Evolutionary conservation across 2,888 invertebrate species (phyloP).

Genomic region (Myopa tessellatipennis): DNA sequence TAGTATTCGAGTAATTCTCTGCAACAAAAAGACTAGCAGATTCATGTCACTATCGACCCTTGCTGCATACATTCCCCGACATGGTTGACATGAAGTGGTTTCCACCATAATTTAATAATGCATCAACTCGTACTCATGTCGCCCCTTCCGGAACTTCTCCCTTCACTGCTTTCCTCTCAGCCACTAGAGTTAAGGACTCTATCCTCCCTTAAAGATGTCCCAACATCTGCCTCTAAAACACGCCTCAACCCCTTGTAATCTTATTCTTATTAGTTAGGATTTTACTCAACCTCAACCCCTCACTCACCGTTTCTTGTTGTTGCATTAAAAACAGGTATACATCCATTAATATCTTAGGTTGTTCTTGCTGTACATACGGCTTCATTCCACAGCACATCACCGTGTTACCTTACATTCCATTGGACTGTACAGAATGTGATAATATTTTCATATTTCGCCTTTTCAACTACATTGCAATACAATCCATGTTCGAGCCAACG

Average conservation of each 20-base stretch:
- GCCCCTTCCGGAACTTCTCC: too few relatives aligned
- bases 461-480: not conserved
- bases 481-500: not conserved
- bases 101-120: conserved; percentile 23
- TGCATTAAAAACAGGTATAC: not conserved
- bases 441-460: conserved; percentile 17
- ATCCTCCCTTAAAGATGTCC: not conserved
- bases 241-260: not conserved
- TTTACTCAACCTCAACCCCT: not conserved
- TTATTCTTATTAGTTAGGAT: not conserved
- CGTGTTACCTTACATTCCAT: not conserved
- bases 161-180: too few relatives aligned
- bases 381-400: not conserved
- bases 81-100: not conserved
- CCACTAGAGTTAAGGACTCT: not conserved
- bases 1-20: conserved; percentile 2
- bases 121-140: not conserved
- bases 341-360: conserved; percentile 19
- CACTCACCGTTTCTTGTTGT: not conserved
- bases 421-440: conserved; percentile 17
- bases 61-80: not conserved
- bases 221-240: not conserved
- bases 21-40: not conserved
- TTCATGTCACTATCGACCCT: not conserved
- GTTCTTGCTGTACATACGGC: too few relatives aligned